Percentiles rank a stretch among this genome's conserved stretches.
These are phyloP conservation scores for Dorcus parallelipipedus DNA, from an alignment of 2,888 invertebrate species.

Conservation along the genomic window DNA sequence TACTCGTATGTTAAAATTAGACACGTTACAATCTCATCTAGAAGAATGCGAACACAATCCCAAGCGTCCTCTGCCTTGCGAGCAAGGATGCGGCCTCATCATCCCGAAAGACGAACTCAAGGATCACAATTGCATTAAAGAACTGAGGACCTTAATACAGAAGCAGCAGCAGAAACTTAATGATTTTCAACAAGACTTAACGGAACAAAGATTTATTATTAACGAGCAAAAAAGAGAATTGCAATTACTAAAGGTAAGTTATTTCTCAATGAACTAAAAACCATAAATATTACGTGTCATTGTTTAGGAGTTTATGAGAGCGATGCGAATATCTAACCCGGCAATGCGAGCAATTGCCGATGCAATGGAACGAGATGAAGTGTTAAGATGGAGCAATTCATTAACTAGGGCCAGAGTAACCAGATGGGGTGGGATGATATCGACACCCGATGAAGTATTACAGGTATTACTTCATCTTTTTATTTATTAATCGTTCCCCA, in stretches of 20 bases:
- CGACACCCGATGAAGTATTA: slow-evolving; percentile 91
- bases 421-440: slow-evolving; percentile 98
- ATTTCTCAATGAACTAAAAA: slow-evolving; percentile 57
- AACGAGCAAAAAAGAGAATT: slow-evolving; percentile 88
- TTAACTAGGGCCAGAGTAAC: slow-evolving; percentile 84
- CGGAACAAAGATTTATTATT: slow-evolving; percentile 81
- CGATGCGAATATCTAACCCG: slow-evolving; percentile 88
- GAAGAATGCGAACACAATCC: slow-evolving; percentile 94
- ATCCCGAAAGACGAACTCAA: slow-evolving; percentile 93
- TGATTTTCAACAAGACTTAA: slow-evolving; percentile 82
- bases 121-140: slow-evolving; percentile 91
- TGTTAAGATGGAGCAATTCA: slow-evolving; percentile 83
- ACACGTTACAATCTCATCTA: slow-evolving; percentile 78
- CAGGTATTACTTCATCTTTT: slow-evolving; percentile 57
- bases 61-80: slow-evolving; percentile 89
- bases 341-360: slow-evolving; percentile 89
- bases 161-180: slow-evolving; percentile 83
- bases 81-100: slow-evolving; percentile 89
- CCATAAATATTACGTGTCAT: slow-evolving; percentile 31
- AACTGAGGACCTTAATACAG: slow-evolving; percentile 78
- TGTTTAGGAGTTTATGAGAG: slow-evolving; percentile 82
- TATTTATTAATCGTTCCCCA: slow-evolving; percentile 2
- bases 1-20: slow-evolving; percentile 78
- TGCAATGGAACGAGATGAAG: slow-evolving; percentile 93
- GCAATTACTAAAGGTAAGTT: slow-evolving; percentile 73